Conservation (phyloP, 2,888 invertebrate genomes). For the Megalurothrips usitatus region DNA sequence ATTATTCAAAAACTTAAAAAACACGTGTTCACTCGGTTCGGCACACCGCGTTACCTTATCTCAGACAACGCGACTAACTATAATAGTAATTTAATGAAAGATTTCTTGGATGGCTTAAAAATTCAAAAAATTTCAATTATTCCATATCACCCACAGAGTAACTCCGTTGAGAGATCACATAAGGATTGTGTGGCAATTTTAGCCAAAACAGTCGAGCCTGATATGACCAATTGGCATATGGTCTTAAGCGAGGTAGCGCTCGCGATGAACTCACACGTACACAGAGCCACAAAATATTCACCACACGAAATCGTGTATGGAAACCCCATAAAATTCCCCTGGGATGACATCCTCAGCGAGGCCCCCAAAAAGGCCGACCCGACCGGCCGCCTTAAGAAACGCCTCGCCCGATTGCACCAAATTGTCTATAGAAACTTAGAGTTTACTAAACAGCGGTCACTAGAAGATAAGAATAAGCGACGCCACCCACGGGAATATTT, state of each 20-base stretch:
- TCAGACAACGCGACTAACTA: not conserved
- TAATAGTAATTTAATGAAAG: not conserved
- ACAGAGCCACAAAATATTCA: not conserved
- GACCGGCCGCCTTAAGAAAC: not conserved
- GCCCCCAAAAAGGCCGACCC: not conserved
- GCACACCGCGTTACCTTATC: not conserved
- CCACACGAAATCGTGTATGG: not conserved
- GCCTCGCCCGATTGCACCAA: not conserved
- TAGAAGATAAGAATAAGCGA: not conserved
- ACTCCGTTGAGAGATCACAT: not conserved
- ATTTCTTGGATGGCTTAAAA: not conserved
- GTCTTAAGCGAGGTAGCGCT: not conserved
- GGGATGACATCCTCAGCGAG: not conserved
- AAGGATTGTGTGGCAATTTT: not conserved
- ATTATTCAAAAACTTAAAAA: not conserved
- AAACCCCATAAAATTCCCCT: not conserved
- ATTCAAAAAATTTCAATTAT: not conserved
- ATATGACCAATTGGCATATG: not conserved
- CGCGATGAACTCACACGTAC: not conserved
- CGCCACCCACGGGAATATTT: not conserved
- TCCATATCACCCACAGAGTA: not conserved
- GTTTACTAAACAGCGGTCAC: not conserved
- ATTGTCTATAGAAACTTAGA: not conserved
- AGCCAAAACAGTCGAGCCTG: not conserved
- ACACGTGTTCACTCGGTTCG: not conserved